Percentiles rank a stretch among this genome's conserved stretches.
These are phyloP conservation scores for Camponotus vicinus DNA, from an alignment of 1,140 invertebrate species.

Conservation along the genomic window DNA sequence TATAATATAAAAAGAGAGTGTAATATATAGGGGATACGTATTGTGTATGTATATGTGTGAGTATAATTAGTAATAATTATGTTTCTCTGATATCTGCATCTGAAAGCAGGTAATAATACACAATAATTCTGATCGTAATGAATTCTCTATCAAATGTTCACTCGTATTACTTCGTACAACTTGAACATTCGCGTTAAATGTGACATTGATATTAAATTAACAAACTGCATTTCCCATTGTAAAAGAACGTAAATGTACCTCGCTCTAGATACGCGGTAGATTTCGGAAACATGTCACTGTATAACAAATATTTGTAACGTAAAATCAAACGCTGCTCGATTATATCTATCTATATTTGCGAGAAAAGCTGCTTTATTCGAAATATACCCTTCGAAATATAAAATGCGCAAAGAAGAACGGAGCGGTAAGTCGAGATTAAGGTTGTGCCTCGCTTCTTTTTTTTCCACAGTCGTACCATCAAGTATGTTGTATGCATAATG, in stretches of 20 bases:
- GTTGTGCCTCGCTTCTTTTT: slow-evolving; percentile 17
- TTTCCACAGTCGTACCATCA: slow-evolving; percentile 36
- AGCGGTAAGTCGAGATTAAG: slow-evolving; percentile 45
- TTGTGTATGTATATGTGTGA: background rate
- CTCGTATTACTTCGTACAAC: background rate
- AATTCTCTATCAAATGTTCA: slow-evolving; percentile 24
- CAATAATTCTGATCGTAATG: background rate
- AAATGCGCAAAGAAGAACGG: slow-evolving; percentile 5
- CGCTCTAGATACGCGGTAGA: background rate
- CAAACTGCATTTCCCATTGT: background rate
- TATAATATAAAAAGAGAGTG: background rate
- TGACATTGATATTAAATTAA: slow-evolving; percentile 28
- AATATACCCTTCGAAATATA: slow-evolving; percentile 33
- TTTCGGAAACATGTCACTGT: background rate
- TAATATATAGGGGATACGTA: background rate
- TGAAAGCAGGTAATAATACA: slow-evolving; percentile 5
- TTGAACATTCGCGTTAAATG: slow-evolving; percentile 17
- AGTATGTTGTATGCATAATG: slow-evolving; percentile 64
- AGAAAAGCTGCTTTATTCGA: slow-evolving; percentile 25
- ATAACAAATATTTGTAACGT: slow-evolving; percentile 17
- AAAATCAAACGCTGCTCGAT: background rate
- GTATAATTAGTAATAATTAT: slow-evolving; percentile 33
- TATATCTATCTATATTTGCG: background rate
- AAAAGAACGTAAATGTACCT: slow-evolving; percentile 11
- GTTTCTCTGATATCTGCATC: background rate